Base-by-base conservation (phyloP, 2,888 invertebrate genomes). In the Melanotus villosus region DNA sequence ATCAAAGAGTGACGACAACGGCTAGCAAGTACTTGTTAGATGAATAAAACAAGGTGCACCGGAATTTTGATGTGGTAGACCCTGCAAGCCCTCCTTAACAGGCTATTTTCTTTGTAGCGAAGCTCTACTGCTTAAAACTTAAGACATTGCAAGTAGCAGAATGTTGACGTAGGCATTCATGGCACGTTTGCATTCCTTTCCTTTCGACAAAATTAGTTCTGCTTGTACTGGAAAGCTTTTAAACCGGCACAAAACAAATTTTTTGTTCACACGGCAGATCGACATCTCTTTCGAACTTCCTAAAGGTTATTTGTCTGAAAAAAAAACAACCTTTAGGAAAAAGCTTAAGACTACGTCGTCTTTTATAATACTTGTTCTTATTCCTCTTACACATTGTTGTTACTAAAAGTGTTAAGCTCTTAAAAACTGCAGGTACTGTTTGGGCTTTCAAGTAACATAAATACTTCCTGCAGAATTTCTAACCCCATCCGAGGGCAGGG, bases 381-480 rank as follows among this genome's bases (percentile, higher is more conserved):
- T 30, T 50, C 50, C 16, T 52, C 38, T 14, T 21, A 21, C 23
- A 62, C 50, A 23, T 38, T 26, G 19, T 21, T 50, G 14, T 16
- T 32, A 21, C 34, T 21, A 14, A 52, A 62, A 60, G 45, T 26
- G 60, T 32, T 47, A 19, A 62, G 16, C 10, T 14, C 18, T 47
- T 32, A 6, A 62, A 62, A 52, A 26, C 38, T 14, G 50, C 26
- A 60, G 62, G 50, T 52, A 60, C 23, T 62, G 52, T 62, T 62
- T 62, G 62, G 36, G 52, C 62, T 50, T 62, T 52, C 32, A 50
- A 36, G 50, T 62, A 47, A 41, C 19, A 64, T 56, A 52, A 64
- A 64, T 64, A 64, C 56, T 64, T 64, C 56, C 64, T 68, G 64
- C 58, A 64, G 41, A 68, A 68, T 68, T 63, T 64, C 54, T 56